A percentile compares a stretch with the other conserved stretches of the same genome.
phyloP scores from a whole-genome alignment of 2,797 vertebrate genomes.

The Merluccius polli region DNA sequence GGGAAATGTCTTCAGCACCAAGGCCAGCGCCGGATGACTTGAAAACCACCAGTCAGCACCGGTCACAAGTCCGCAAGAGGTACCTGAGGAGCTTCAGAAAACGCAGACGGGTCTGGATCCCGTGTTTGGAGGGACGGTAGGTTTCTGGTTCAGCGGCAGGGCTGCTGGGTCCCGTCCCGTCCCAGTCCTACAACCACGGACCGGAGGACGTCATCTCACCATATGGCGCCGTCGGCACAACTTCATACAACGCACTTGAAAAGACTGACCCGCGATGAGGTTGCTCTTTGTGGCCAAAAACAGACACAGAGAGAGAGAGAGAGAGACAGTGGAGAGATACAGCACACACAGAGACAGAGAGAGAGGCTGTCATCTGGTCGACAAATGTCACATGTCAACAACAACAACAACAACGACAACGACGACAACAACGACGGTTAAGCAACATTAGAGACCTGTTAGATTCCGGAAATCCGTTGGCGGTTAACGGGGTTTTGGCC shows the following conservation, averaged over 20 bases:
- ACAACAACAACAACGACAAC: not conserved
- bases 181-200: no score
- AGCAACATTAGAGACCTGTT: not conserved
- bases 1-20: conserved; percentile 60
- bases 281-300: no score
- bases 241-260: not conserved
- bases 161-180: no score
- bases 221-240: no score
- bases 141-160: no score
- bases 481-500: not conserved
- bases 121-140: not conserved
- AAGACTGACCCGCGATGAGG: no score
- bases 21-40: conserved; percentile 64
- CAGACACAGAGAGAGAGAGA: no score
- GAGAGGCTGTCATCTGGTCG: not conserved
- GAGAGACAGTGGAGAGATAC: no score
- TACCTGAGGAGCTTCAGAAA: not conserved
- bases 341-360: no score
- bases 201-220: no score
- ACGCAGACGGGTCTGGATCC: not conserved
- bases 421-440: not conserved
- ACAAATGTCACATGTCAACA: not conserved
- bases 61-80: no score
- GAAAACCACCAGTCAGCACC: not conserved
- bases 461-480: not conserved